Percentiles rank a stretch among this genome's conserved stretches.
phyloP scores from a whole-genome alignment of 2,888 invertebrate genomes.

The Cancer borealis region DNA sequence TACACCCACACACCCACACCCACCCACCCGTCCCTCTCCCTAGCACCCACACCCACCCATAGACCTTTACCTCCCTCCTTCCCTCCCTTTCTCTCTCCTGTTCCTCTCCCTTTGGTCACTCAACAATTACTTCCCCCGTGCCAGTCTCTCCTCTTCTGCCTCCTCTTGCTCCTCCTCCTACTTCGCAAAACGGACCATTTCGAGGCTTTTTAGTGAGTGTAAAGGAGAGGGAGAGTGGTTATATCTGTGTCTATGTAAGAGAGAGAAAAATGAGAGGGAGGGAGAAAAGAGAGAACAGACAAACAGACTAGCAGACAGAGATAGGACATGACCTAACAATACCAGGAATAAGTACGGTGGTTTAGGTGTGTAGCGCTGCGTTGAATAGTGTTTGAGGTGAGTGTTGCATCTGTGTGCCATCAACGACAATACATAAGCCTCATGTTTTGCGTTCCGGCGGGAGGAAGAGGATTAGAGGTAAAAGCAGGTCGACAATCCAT shows the following conservation, averaged over 20 bases:
- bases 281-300: not conserved
- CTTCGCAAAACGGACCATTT: too few relatives aligned
- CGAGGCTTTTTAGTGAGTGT: too few relatives aligned
- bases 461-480: not conserved
- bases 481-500: not conserved
- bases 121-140: not conserved
- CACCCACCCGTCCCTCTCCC: not conserved
- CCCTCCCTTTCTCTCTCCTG: not conserved
- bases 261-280: too few relatives aligned
- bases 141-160: not conserved
- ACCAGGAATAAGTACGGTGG: not conserved
- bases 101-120: not conserved
- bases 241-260: too few relatives aligned
- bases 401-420: not conserved
- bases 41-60: too few relatives aligned
- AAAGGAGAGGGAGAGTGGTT: too few relatives aligned
- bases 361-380: not conserved
- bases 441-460: not conserved
- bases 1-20: not conserved
- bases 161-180: not conserved
- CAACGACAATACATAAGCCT: conserved; percentile 9
- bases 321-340: not conserved
- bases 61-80: not conserved
- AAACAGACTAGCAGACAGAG: not conserved
- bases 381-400: not conserved